phyloP scores from a whole-genome alignment of 2,113 vertebrate species.

The Pelecanus crispus region DNA sequence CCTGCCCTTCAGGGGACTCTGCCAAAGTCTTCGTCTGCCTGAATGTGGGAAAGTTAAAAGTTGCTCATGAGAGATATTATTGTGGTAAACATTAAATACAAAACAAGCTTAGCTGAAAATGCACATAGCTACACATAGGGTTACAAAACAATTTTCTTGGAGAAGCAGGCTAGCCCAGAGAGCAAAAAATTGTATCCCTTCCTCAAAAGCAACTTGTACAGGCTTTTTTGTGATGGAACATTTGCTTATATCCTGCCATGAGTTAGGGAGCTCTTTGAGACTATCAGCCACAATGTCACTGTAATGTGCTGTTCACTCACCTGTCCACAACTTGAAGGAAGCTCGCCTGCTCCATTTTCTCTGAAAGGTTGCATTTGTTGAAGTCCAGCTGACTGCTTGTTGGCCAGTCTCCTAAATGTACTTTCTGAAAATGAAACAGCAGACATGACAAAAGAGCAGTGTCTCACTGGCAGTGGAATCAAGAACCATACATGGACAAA shows the following conservation, averaged over 20 bases:
- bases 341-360: not conserved
- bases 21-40: not conserved
- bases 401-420: not conserved
- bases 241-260: not conserved
- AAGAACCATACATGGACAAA: not conserved
- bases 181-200: not conserved
- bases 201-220: not conserved
- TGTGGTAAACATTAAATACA: not conserved
- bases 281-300: not conserved
- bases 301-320: slow-evolving; percentile 30
- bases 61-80: not conserved
- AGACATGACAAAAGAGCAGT: not conserved
- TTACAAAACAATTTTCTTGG: too few species aligned
- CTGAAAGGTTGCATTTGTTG: not conserved
- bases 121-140: not conserved
- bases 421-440: slow-evolving; percentile 21
- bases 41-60: not conserved
- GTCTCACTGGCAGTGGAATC: not conserved
- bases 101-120: not conserved
- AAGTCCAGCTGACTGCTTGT: not conserved
- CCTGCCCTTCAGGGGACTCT: not conserved
- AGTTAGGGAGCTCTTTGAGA: not conserved
- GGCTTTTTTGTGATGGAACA: not conserved
- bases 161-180: not conserved
- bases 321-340: not conserved